phyloP scores from a whole-genome alignment of 2,113 vertebrate genomes.

The Megalops atlanticus region DNA sequence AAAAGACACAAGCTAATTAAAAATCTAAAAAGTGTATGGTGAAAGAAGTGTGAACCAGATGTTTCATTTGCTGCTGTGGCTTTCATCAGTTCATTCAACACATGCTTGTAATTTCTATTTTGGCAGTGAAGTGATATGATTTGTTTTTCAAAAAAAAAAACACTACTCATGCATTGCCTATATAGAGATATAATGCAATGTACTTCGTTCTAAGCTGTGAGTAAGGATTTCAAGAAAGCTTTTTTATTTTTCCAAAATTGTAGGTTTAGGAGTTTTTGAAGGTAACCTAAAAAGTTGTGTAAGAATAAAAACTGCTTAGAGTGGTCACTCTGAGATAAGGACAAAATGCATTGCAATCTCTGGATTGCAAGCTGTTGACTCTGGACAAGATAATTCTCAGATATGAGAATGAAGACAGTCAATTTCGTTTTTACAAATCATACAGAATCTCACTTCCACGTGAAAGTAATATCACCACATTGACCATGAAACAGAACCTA shows the following conservation, averaged over 20 bases:
- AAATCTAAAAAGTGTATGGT: neutral
- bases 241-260: neutral
- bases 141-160: neutral
- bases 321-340: no score
- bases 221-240: neutral
- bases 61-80: neutral
- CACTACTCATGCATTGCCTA: neutral
- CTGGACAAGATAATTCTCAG: no score
- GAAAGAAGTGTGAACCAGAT: neutral
- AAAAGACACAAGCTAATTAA: neutral
- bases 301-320: no score
- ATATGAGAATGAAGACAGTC: no score
- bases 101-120: neutral
- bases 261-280: no score
- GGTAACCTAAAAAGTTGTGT: no score
- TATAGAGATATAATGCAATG: neutral
- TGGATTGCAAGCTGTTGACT: no score
- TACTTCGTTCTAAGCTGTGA: neutral
- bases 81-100: neutral
- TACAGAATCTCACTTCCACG: neutral
- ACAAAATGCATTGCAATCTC: no score
- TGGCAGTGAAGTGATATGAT: neutral
- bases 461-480: neutral
- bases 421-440: neutral
- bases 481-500: neutral